Evolutionary conservation across 2,113 vertebrate genomes (phyloP), one percentile per base, ranked within the genome.

Genomic region (Guaruba guarouba): DNA sequence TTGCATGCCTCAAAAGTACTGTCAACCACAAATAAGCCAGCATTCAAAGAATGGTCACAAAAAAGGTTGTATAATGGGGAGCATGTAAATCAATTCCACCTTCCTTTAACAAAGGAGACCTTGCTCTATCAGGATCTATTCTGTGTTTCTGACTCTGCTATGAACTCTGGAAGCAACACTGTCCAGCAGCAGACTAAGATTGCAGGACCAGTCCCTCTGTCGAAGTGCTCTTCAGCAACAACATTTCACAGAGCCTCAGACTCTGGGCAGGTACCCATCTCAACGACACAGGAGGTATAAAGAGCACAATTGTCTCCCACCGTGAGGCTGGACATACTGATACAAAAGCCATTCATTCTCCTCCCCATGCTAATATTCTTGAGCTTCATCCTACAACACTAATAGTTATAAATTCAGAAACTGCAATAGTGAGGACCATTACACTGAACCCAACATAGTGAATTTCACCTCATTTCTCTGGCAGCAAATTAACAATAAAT

Each of bases 101-200:
- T 67, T 46, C 48, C 37, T 37, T 13, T 7, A 84, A 13, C n/a
- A 61, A 86, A 68, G 27, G 11, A 31, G 17, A 81, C 25, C 33
- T 48, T 43, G 41, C 24, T 29, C 4, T 52, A 3, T 3, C 13
- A 33, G 22, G 27, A 82, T 23, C 39, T 81, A 6, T 6, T 33
- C 71, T 35, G 14, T 17, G 2, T 35, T 69, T 68, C 43, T 75
- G 31, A 49, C 22, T 28, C 43, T 62, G 23, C 52, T 35, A 5
- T 28, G 39, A 91, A n/a, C 17, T 17, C 28, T 35, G 13, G 22
- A 57, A 77, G 20, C 9, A 12, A 5, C 1, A 1, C 33, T 1
- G 0, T 12, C 22, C 5, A 39, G 27, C 3, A 5, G 44, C 37
- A 62, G 44, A 54, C 25, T 6, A 31, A 31, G 37, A 13, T 0